A percentile compares a stretch with the other conserved stretches of the same genome.
These are phyloP conservation scores for Hipposideros larvatus DNA, from an alignment of 2,797 vertebrate genomes.

Conservation along the genomic window DNA sequence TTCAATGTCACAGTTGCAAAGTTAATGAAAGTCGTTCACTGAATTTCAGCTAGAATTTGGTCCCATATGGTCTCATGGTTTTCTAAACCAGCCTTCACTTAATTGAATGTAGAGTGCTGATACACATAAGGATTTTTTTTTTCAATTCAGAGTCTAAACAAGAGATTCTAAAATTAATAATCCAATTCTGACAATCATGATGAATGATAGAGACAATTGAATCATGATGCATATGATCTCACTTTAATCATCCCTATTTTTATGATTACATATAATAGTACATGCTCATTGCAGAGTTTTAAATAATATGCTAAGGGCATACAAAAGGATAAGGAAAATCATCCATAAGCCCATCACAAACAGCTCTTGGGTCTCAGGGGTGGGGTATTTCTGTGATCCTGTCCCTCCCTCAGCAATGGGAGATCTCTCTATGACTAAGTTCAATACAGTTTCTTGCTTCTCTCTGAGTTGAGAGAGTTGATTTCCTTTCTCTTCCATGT, in stretches of 20 bases:
- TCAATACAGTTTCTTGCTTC: background rate
- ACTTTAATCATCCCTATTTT: background rate
- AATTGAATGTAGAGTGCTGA: background rate
- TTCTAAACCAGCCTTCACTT: background rate
- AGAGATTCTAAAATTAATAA: slow-evolving; percentile 14
- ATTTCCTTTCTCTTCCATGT: background rate
- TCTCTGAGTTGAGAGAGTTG: background rate
- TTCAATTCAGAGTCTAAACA: background rate
- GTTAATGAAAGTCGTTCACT: background rate
- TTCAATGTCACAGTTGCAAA: background rate
- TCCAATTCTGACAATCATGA: background rate
- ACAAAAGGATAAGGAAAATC: slow-evolving; percentile 42
- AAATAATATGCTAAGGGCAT: background rate
- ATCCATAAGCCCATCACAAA: background rate
- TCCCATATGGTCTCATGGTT: background rate
- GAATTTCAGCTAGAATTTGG: background rate
- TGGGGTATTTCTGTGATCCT: background rate
- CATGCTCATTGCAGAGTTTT: background rate
- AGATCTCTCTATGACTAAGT: background rate
- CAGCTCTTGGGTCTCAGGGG: too few relatives aligned
- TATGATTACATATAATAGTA: background rate
- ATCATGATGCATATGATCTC: background rate
- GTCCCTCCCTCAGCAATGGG: too few relatives aligned
- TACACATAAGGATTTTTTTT: background rate
- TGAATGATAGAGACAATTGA: background rate